Evolutionary conservation across 2,888 invertebrate genomes (phyloP), one percentile per base, ranked within the genome.

Genomic region (Agriopis leucophaearia): DNA sequence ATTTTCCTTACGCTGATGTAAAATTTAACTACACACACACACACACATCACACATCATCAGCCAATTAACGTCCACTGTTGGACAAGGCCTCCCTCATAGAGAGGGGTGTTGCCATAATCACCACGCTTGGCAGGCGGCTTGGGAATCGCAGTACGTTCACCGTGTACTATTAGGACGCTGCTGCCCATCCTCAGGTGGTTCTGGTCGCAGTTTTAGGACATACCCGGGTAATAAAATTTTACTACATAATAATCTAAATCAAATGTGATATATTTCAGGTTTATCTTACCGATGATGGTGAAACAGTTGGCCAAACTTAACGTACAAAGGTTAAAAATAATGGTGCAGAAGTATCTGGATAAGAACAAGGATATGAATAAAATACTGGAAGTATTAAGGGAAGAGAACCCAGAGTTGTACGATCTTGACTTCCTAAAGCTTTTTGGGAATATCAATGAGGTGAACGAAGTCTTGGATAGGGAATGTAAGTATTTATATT

Each of bases 391-490:
- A 4, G 38, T 59, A 54, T 62, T 27, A 42, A 64, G 64, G 8
- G 42, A 45, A 0, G 16, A 15, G 7, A 55, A 58, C n/a, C 15
- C 54, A 6, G 67, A 66, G n/a, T 74, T 73, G 36, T 74, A 63
- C 10, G 81, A 80, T 55, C 56, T 80, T 7, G 84, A 86, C 66
- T 87, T 82, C 67, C 70, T 88, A 8, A 89, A 88, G 73, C 76
- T 93, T 13, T 94, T 92, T 57, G 92, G 92, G 1, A 86, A 71
- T 35, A 86, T 83, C 7, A 91, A 88, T 65, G 91, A 94, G 38
- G 76, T 94, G 10, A 91, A 90, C 50, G 87, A 89, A 48, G 64
- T 90, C 0, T 76, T 94, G 71, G 90, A 93, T 80, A 65, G 74
- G 58, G 92, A 94, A 75, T 78, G 93, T 93, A 47, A 90, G 91